These are phyloP conservation scores for Brevipalpus yothersi DNA, from an alignment of 1,140 invertebrate genomes.

Conservation along the genomic window DNA sequence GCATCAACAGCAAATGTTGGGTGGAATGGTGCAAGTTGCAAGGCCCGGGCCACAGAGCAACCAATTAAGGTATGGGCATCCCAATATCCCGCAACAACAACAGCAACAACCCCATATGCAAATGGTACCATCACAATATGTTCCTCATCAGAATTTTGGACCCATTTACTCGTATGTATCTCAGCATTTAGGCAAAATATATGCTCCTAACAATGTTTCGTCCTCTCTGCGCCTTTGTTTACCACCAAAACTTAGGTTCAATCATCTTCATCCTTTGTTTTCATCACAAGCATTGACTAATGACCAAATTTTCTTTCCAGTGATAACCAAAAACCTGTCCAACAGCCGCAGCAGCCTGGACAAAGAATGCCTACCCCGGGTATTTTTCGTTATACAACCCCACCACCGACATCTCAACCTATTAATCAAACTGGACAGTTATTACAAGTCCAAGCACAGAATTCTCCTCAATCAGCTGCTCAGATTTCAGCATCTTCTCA, in stretches of 20 bases:
- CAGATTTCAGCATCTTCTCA: not conserved
- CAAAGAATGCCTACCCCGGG: not conserved
- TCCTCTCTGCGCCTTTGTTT: not conserved
- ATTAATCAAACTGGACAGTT: not conserved
- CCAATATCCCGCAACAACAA: conserved; percentile 4
- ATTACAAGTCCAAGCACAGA: conserved; percentile 6
- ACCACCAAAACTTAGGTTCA: not conserved
- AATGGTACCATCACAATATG: conserved; percentile 2
- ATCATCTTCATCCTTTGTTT: not conserved
- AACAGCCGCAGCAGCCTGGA: not conserved
- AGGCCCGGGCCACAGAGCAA: not conserved
- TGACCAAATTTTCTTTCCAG: not conserved
- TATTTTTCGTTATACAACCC: not conserved
- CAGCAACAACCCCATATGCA: conserved; percentile 4
- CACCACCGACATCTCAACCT: not conserved
- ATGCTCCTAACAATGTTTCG: not conserved
- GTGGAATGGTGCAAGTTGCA: not conserved
- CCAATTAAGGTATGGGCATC: not conserved
- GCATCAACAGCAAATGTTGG: conserved; percentile 1
- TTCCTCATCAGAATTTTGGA: conserved; percentile 1
- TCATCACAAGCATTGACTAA: not conserved
- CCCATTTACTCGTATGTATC: not conserved
- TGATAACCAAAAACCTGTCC: not conserved
- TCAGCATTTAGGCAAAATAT: not conserved
- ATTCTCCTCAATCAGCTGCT: conserved; percentile 4